Evolutionary conservation across 2,113 vertebrate genomes (phyloP), one percentile per base, ranked within the genome.

Genomic region (Climacteris rufus): DNA sequence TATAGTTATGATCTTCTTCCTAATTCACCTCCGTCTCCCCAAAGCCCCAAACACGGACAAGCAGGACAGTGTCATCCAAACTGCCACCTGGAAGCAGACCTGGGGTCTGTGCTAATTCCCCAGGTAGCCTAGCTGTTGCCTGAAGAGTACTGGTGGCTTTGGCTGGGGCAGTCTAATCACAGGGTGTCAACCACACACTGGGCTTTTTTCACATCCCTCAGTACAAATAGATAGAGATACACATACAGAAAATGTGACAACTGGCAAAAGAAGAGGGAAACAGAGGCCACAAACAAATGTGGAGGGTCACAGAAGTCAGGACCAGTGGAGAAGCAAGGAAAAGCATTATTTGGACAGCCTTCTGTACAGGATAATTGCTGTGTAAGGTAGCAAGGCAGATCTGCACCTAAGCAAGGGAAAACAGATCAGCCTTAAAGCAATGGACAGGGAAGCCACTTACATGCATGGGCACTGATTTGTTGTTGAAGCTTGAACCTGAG

Each of bases 401-500:
- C 33, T 6, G 18, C 20, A 35, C 27, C 31, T 31, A 47, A 75
- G 30, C 27, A 66, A 31, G 49, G n/a, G 37, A 70, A 75, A 70
- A 39, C 24, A 75, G 68, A 37, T 6, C 35, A 59, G 30, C 52
- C 52, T 52, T 66, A 61, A 87, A 66, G 24, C 52, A 44, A 30
- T 3, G 19, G 27, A 10, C 18, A 76, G 13, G n/a, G 53, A 71
- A 76, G 23, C 1, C 45, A 37, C 53, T 63, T 40, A 49, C 13
- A 40, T 0, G 9, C 1, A 1, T 8, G 37, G 7, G 1, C 18
- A 12, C 28, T 52, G 49, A 44, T 24, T 69, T 79, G 66, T 23
- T 52, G 37, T 45, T 75, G 40, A 57, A 42, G 22, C 52, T 53
- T 83, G 53, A 87, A 68, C 28, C n/a, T 50, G 28, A 64, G 24